A percentile compares a stretch with the other conserved stretches of the same genome.
phyloP scores from a whole-genome alignment of 1,140 invertebrate species.

The Andricus grossulariae region DNA sequence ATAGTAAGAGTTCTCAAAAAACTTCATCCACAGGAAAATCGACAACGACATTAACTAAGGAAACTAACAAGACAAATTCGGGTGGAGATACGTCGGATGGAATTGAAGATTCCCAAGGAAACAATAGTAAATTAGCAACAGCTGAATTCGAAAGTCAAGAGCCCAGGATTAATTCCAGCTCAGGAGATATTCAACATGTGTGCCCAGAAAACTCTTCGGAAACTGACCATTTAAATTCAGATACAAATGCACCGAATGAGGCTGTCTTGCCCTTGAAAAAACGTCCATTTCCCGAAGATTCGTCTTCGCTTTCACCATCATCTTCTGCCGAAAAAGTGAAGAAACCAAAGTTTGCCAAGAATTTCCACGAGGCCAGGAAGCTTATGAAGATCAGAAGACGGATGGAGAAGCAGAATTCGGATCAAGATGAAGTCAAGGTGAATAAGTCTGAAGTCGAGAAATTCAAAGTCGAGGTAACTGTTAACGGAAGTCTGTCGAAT shows the following conservation, averaged over 20 bases:
- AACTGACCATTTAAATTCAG: slow-evolving; percentile 38
- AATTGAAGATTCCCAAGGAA: slow-evolving; percentile 61
- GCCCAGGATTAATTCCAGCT: slow-evolving; percentile 19
- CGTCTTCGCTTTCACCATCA: background rate
- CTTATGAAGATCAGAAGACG: slow-evolving; percentile 81
- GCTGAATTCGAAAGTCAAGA: slow-evolving; percentile 34
- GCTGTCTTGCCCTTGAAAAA: slow-evolving; percentile 69
- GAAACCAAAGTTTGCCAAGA: slow-evolving; percentile 80
- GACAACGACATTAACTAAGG: slow-evolving; percentile 63
- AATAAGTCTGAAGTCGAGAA: slow-evolving; percentile 56
- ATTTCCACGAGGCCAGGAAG: slow-evolving; percentile 78
- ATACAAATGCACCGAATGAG: slow-evolving; percentile 42
- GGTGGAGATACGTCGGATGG: slow-evolving; percentile 70
- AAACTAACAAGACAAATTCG: slow-evolving; percentile 63
- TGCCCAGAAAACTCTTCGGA: slow-evolving; percentile 25
- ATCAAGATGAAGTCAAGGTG: slow-evolving; percentile 74
- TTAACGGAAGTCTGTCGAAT: background rate
- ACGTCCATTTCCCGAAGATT: slow-evolving; percentile 53
- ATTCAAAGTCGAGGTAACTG: slow-evolving; percentile 10
- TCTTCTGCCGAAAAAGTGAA: slow-evolving; percentile 58
- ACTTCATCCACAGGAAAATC: slow-evolving; percentile 57
- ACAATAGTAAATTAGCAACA: slow-evolving; percentile 34
- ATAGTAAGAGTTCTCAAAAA: slow-evolving; percentile 68
- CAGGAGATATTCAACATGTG: background rate
- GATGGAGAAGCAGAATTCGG: slow-evolving; percentile 77